Base-by-base conservation (phyloP, 2,797 vertebrate genomes). In the Coregonus suidteri region DNA sequence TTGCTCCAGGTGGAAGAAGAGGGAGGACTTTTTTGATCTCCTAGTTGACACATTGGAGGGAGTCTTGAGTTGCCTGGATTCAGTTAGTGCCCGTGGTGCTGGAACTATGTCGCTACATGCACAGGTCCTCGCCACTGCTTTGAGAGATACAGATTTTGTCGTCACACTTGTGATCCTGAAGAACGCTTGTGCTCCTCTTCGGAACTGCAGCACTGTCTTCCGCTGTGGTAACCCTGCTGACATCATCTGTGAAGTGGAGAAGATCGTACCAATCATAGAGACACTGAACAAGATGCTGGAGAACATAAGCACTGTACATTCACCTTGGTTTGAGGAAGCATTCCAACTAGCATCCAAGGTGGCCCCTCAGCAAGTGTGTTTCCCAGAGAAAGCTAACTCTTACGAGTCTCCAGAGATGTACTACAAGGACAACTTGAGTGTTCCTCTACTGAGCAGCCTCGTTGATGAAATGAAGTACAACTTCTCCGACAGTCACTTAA, bases 171-270 rank as follows among this genome's bases (percentile, higher is more conserved):
- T 99, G 62, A 95, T 99, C 79, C 79, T 99, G 85, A 98, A 96
- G 90, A 98, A 98, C 0, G 89, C 95, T 3, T 95, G 98, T 4
- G 93, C 96, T 72, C 98, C 97, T 18, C 96, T 98, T 0, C 94
- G 97, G 79, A 97, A 97, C 0, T 99, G 98, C 30, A 98, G 98
- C 76, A 99, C 95, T 16, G 97, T 99, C 73, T 97, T 99, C 88
- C 96, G 98, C 67, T 95, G 95, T 59, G 97, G 98, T n/a, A 97
- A 97, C 79, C 97, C 97, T 0, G 96, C 96, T 0, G 97, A 99
- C 77, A 96, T 99, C 3, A 97, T 98, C 83, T 97, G 97, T 71
- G 98, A 98, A 68, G 95, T 96, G 79, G 96, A 97, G 86, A 99
- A 97, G 87, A 91, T 98, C 79, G 96, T 96, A 0, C 92, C 94